These are phyloP conservation scores for Uria aalge DNA, from an alignment of 2,113 vertebrate genomes.

Conservation along the genomic window DNA sequence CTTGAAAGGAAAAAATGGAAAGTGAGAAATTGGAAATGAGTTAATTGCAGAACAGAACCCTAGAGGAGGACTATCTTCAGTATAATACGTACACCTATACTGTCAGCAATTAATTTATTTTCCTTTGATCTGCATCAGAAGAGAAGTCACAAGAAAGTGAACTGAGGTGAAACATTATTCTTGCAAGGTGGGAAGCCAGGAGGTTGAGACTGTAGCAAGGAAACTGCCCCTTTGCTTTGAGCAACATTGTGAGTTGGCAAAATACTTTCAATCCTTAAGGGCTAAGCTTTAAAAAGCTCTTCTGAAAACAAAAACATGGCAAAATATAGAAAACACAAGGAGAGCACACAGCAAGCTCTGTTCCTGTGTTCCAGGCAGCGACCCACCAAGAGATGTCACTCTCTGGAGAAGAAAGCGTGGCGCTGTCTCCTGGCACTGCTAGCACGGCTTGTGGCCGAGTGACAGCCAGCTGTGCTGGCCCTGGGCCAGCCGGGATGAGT, in stretches of 20 bases:
- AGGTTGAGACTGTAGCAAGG: not conserved
- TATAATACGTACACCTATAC: not conserved
- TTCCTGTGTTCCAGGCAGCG: not conserved
- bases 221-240: not conserved
- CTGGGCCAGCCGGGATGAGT: not conserved
- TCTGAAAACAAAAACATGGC: not conserved
- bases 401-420: slow-evolving; percentile 5
- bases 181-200: not conserved
- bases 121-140: not conserved
- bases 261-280: not conserved
- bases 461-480: slow-evolving; percentile 51
- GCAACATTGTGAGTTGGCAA: not conserved
- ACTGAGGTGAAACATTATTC: not conserved
- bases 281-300: not conserved
- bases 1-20: not conserved
- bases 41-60: not conserved
- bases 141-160: not conserved
- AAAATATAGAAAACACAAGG: not conserved
- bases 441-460: not conserved
- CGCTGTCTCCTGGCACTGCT: not conserved
- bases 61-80: not conserved
- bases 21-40: not conserved
- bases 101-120: not conserved
- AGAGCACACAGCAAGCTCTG: slow-evolving; percentile 22
- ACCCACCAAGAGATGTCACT: slow-evolving; percentile 21